Evolutionary conservation across 2,888 invertebrate genomes (phyloP).

Genomic region (Galeopsomyia nigrocyanea): DNA sequence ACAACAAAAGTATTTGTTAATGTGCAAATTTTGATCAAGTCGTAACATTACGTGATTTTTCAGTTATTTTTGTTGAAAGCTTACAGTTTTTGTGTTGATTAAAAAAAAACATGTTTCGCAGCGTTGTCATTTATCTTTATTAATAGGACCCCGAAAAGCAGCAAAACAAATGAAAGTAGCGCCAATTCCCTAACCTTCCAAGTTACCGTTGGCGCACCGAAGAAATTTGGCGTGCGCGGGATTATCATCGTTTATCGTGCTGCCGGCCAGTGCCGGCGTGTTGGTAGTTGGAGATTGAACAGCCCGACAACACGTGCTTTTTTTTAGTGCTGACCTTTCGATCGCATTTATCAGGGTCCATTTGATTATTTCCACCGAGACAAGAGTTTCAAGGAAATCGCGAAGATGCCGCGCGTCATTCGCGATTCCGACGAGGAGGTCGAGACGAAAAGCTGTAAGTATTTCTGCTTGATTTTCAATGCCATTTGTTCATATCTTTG

Average conservation of each 20-base stretch:
- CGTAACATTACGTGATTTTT: no score
- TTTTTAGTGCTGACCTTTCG: slow-evolving; percentile 29
- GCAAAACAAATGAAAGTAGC: no score
- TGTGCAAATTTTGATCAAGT: no score
- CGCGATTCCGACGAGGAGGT: slow-evolving; percentile 47
- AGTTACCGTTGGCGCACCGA: no score
- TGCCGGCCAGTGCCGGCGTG: slow-evolving; percentile 17
- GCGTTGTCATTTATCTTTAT: no score
- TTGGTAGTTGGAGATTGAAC: slow-evolving; percentile 23
- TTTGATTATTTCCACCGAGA: slow-evolving; percentile 10
- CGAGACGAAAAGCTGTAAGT: slow-evolving; percentile 39
- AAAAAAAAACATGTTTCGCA: no score
- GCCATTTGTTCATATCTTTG: slow-evolving; percentile 2
- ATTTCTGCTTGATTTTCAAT: neutral
- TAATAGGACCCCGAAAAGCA: no score
- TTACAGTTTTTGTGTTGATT: no score
- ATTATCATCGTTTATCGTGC: no score
- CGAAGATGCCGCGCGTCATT: slow-evolving; percentile 43
- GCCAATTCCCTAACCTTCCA: neutral
- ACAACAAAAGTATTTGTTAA: no score
- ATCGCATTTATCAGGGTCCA: slow-evolving; percentile 20
- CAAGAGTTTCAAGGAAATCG: slow-evolving; percentile 16
- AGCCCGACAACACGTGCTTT: slow-evolving; percentile 35
- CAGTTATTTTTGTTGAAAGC: no score
- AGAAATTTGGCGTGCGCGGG: neutral